These are phyloP conservation scores for Drosophila differens DNA, from an alignment of 2,888 invertebrate genomes.

Conservation along the genomic window DNA sequence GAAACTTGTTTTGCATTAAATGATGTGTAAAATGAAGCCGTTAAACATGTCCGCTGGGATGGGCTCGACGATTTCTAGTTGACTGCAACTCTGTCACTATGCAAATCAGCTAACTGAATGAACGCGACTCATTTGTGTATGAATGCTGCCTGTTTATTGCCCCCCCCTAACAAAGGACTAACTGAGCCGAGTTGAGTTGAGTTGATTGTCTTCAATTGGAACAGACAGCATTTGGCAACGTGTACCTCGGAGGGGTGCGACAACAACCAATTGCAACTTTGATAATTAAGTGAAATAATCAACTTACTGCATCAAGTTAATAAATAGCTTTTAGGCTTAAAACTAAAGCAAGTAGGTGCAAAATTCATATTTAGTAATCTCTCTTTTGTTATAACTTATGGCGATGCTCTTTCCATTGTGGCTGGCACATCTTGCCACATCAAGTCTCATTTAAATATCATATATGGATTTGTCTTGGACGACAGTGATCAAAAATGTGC, in stretches of 20 bases:
- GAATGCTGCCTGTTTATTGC: slow-evolving; percentile 18
- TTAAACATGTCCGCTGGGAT: slow-evolving; percentile 78
- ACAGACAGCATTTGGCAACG: background rate
- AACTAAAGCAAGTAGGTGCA: background rate
- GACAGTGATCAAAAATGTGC: slow-evolving; percentile 58
- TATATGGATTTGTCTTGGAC: slow-evolving; percentile 14
- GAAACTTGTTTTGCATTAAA: slow-evolving; percentile 79
- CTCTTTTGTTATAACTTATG: background rate
- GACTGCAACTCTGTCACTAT: slow-evolving; percentile 38
- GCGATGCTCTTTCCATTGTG: background rate
- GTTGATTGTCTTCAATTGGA: background rate
- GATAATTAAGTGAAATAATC: background rate
- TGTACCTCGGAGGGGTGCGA: background rate
- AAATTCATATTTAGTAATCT: background rate
- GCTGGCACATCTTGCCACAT: background rate
- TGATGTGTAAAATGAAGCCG: slow-evolving; percentile 84
- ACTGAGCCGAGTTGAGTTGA: background rate
- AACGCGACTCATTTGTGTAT: slow-evolving; percentile 7
- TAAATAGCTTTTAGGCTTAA: background rate
- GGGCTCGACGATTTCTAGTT: slow-evolving; percentile 39
- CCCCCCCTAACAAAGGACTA: background rate
- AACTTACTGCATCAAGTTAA: background rate
- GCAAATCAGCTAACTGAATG: slow-evolving; percentile 58
- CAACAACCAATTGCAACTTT: background rate
- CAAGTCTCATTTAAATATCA: slow-evolving; percentile 26